Evolutionary conservation across 2,113 vertebrate genomes (phyloP).

Genomic region (Chunga burmeisteri): DNA sequence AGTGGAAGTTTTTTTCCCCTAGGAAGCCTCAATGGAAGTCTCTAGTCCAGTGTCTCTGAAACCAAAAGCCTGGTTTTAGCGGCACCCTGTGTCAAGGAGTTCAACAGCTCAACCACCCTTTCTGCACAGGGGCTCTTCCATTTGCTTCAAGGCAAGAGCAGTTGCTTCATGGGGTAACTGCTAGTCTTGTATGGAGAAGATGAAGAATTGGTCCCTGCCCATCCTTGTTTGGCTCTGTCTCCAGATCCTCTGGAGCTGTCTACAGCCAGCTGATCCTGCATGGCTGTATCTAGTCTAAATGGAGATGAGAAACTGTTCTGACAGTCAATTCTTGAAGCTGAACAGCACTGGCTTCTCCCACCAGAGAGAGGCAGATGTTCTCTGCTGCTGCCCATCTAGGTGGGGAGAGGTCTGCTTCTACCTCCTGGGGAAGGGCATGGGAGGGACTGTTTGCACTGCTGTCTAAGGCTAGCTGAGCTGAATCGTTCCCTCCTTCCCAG

Average conservation of each 20-base stretch:
- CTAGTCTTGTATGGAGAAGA: background rate
- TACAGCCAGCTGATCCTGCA: background rate
- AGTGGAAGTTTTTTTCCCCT: too few relatives aligned
- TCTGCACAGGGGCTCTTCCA: background rate
- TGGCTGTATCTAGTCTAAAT: background rate
- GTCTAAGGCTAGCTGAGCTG: background rate
- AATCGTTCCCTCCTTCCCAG: background rate
- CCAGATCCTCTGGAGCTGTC: too few relatives aligned
- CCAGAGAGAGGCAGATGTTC: background rate
- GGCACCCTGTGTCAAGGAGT: background rate
- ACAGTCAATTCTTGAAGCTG: fast-evolving
- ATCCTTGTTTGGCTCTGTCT: too few relatives aligned
- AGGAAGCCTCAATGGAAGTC: background rate
- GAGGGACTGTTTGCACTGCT: background rate
- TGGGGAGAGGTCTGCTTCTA: background rate
- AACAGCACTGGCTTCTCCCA: background rate
- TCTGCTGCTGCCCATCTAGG: background rate
- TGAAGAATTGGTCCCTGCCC: too few relatives aligned
- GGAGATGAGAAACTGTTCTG: background rate
- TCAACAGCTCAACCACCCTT: background rate
- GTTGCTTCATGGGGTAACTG: background rate
- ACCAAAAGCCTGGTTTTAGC: background rate
- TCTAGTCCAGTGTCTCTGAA: background rate
- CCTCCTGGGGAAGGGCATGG: too few relatives aligned
- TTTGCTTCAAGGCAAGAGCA: background rate